Base-by-base conservation (phyloP, 2,113 vertebrate genomes). In the Platichthys stellatus region DNA sequence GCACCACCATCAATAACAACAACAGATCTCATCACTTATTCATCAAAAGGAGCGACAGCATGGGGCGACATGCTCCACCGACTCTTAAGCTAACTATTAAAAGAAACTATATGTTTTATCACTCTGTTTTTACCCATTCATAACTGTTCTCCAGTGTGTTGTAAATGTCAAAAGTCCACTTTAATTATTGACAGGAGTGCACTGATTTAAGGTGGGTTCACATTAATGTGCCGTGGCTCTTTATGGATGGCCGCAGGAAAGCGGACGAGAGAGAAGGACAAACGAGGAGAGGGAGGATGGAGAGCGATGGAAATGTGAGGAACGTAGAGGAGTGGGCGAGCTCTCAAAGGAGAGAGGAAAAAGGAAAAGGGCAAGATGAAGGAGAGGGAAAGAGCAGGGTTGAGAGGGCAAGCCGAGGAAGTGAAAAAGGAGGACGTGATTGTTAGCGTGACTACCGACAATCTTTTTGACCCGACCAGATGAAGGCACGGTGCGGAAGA, bases 11-110 rank as follows among this genome's bases (percentile, higher is more conserved):
- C 72, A 67, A 83, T 61, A 83, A 63, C 57, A 61, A 31, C 56
- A 23, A 23, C 47, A 51, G 47, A 51, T 51, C 68, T 84, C 75
- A 87, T 89, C 69, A 82, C 65, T 78, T 84, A 81, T 81, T 88
- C 65, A 87, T 88, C 60, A 76, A 53, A 75, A 85, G 60, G 47
- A 73, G 56, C n/a, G n/a, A 70, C 31, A 35, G 60, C 63, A 74
- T 67, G 51, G n/a, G 38, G 38, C 17, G 28, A 38, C 24, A 63
- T 59, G 72, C 62, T 69, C 47, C 67, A 21, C 20, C 65, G 72
- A 74, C 63, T 87, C 38, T 67, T 68, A 75, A 74, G 51, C 56
- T 69, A 84, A 82, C 82, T 74, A 76, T 77, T 58, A 65, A 74
- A 84, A 76, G 8, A 67, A 73, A 70, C 58, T 47, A 63, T 28